Percentiles rank a stretch among this genome's conserved stretches.
These are phyloP conservation scores for Epizoanthus illoricatus DNA, from an alignment of 92 coral and sea anemone species.

Conservation along the genomic window DNA sequence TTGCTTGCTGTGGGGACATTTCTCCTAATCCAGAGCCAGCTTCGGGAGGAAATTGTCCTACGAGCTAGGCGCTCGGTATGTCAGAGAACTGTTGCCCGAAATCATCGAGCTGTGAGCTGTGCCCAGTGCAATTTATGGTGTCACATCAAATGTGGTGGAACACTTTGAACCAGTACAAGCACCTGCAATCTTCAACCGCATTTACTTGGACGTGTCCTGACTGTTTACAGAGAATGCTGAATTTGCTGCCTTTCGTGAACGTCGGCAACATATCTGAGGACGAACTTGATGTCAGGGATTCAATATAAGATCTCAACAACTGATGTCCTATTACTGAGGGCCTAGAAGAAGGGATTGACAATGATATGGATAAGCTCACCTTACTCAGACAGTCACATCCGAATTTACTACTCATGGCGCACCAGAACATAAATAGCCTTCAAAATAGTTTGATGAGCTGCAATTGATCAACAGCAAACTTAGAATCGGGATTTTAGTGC, in stretches of 20 bases:
- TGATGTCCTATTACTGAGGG: too few species aligned
- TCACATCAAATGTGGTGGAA: conserved; percentile 56
- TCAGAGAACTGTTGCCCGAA: conserved; percentile 44
- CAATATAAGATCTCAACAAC: too few species aligned
- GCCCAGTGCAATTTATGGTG: conserved; percentile 38
- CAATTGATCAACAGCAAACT: conserved; percentile 1
- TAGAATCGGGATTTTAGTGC: conserved; percentile 2
- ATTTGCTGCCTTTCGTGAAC: too few species aligned
- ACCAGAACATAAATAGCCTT: conserved; percentile 25
- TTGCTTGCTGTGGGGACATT: conserved; percentile 23
- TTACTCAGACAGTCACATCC: not conserved
- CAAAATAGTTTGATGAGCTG: conserved; percentile 23
- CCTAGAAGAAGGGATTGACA: too few species aligned
- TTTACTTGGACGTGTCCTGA: too few species aligned
- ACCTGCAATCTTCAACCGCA: not conserved
- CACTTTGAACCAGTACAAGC: conserved; percentile 43
- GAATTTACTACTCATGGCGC: not conserved
- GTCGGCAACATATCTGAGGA: too few species aligned
- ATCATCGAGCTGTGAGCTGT: conserved; percentile 52
- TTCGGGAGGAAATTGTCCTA: not conserved
- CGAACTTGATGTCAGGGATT: too few species aligned
- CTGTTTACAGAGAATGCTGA: too few species aligned
- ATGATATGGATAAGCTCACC: too few species aligned
- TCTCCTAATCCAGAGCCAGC: conserved; percentile 18
- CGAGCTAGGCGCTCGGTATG: conserved; percentile 39